Conservation (phyloP, 53 echinoderm and acorn worm genomes). For the Holothuria scabra region DNA sequence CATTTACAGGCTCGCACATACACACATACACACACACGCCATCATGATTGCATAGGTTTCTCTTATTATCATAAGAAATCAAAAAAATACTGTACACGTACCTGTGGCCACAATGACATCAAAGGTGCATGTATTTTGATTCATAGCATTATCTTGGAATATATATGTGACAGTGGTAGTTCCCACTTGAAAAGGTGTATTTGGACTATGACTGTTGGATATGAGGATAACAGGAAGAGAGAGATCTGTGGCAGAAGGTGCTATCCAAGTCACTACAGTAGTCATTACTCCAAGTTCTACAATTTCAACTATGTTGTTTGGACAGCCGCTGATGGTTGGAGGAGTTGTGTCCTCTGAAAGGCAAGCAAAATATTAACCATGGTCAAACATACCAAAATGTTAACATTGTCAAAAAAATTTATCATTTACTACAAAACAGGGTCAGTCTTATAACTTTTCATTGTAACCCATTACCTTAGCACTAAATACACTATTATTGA, state of each 20-base stretch:
- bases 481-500: too few species aligned
- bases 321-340: slow-evolving; percentile 21
- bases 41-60: too few species aligned
- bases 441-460: too few species aligned
- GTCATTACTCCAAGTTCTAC: background rate
- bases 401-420: background rate
- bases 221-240: background rate
- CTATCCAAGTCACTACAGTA: background rate
- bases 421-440: too few species aligned
- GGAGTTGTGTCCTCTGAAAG: slow-evolving; percentile 38
- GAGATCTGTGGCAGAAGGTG: slow-evolving; percentile 33
- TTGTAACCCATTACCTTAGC: too few species aligned
- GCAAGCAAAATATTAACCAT: too few species aligned
- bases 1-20: too few species aligned
- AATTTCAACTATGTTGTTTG: background rate
- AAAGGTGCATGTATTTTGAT: background rate
- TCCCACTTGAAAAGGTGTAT: background rate
- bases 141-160: slow-evolving; percentile 2
- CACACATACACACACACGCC: too few species aligned
- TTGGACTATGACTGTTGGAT: slow-evolving; percentile 5
- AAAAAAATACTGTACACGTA: background rate
- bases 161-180: slow-evolving; percentile 16
- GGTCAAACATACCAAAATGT: background rate
- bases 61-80: too few species aligned
- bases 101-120: background rate